Base-by-base conservation (phyloP, 2,888 invertebrate genomes). In the Drosophila yooni region DNA sequence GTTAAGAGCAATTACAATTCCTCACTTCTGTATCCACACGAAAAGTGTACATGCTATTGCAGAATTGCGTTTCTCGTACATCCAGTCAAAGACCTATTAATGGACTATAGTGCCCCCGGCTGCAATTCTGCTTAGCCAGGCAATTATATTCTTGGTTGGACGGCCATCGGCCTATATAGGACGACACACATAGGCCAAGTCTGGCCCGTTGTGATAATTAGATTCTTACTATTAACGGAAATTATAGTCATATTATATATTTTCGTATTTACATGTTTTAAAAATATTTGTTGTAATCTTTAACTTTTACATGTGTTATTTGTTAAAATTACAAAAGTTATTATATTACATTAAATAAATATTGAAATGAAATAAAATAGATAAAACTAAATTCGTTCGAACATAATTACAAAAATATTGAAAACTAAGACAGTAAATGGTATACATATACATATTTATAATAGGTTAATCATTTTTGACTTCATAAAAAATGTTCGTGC, bases 21-120 rank as follows among this genome's bases (percentile, higher is more conserved):
- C 66, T 75, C 74, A 70, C 68, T 74, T 82, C 74, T 74, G 82
- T 66, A 79, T 70, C 69, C 75, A 66, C 82, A 82, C 79, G 69
- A 70, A 71, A 77, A 71, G 64, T 65, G 46, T 66, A 66, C 70
- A 68, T 68, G 77, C 62, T 51, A 59, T 63, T 60, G 64, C 61
- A 62, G 65, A 80, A 76, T 80, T 77, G 70, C 61, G 34, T 66
- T 61, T 48, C 54, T 38, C 50, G 3, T 13, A 21, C 7, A 1
- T 3, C 27, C 25, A 34, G 54, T 27, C 18, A 56, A 27, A 38
- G 27, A 27, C 36, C 36, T 38, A 18, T 54, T 27, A 36, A 18
- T 25, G 25, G 25, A 46, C 46, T 21, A 21, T 1, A 25, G 2
- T 25, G 4, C 15, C 8, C 8, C 25, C 46, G 25, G 21, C 15